Conservation (phyloP, 2,888 invertebrate species). For the Oxytorus armatus region DNA sequence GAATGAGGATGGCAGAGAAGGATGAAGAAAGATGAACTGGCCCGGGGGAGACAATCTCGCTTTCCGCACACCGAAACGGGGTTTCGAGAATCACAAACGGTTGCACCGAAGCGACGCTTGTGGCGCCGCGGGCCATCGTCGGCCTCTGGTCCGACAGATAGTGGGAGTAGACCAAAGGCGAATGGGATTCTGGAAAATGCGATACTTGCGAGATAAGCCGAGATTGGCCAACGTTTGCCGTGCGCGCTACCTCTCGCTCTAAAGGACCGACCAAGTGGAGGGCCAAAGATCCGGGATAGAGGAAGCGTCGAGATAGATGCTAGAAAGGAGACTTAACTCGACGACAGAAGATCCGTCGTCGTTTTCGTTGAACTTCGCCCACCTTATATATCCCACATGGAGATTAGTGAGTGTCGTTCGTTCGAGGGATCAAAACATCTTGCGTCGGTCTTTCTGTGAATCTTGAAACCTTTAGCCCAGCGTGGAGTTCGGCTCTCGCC, state of each 20-base stretch:
- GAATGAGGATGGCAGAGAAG: slow-evolving; percentile 37
- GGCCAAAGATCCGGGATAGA: slow-evolving; percentile 12
- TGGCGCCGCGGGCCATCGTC: slow-evolving; percentile 34
- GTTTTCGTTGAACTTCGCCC: slow-evolving; percentile 45
- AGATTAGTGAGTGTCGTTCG: slow-evolving; percentile 52
- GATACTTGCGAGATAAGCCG: slow-evolving; percentile 69
- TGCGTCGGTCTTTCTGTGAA: slow-evolving; percentile 29
- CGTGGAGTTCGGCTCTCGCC: not conserved
- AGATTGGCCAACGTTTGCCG: slow-evolving; percentile 64
- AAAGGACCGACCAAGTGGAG: slow-evolving; percentile 37
- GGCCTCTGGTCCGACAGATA: slow-evolving; percentile 13
- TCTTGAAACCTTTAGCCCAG: slow-evolving; percentile 4
- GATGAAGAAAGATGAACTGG: slow-evolving; percentile 24
- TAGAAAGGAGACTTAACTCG: slow-evolving; percentile 12
- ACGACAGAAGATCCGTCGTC: slow-evolving; percentile 23
- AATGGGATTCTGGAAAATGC: slow-evolving; percentile 67
- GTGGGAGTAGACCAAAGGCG: slow-evolving; percentile 29
- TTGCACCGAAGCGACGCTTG: slow-evolving; percentile 30
- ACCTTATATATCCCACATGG: slow-evolving; percentile 51
- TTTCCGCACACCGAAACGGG: slow-evolving; percentile 18
- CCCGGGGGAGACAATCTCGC: not conserved
- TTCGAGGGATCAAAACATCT: slow-evolving; percentile 49
- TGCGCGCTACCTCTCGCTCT: slow-evolving; percentile 11
- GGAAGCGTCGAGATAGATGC: slow-evolving; percentile 2
- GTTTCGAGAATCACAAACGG: slow-evolving; percentile 49